phyloP scores from a whole-genome alignment of 2,113 vertebrate genomes.

The Lagopus muta region DNA sequence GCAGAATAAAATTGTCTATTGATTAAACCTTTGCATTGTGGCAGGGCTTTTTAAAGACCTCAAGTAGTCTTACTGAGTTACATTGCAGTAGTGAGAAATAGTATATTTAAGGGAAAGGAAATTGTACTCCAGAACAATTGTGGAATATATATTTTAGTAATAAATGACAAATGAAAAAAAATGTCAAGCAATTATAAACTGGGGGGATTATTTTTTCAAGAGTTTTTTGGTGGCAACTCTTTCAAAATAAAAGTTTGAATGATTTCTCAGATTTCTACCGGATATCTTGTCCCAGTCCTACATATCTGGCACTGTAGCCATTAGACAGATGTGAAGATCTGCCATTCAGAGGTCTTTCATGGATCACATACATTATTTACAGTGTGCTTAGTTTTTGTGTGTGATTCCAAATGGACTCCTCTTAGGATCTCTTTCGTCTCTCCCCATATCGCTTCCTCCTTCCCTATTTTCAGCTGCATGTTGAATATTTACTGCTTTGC shows the following conservation, averaged over 20 bases:
- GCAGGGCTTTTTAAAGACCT: neutral
- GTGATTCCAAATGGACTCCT: neutral
- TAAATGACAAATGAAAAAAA: neutral
- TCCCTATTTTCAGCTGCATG: neutral
- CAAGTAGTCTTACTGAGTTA: neutral
- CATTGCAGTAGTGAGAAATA: neutral
- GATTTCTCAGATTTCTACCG: neutral
- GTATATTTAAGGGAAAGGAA: neutral
- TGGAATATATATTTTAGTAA: neutral
- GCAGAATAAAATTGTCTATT: conserved; percentile 40
- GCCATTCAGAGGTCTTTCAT: neutral
- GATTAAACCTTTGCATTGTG: conserved; percentile 24
- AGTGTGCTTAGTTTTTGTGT: fast-evolving
- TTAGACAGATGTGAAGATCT: neutral
- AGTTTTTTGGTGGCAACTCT: neutral
- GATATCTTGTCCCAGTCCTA: neutral
- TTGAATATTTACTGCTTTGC: neutral
- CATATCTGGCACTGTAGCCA: neutral
- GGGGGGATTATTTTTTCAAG: neutral
- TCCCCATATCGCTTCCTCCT: neutral
- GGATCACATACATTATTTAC: neutral
- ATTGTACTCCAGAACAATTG: neutral
- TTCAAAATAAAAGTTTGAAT: neutral
- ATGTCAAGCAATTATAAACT: neutral
- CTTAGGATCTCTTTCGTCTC: neutral